Evolutionary conservation across 2,113 vertebrate species (phyloP).

Genomic region (Hystrix cristata): DNA sequence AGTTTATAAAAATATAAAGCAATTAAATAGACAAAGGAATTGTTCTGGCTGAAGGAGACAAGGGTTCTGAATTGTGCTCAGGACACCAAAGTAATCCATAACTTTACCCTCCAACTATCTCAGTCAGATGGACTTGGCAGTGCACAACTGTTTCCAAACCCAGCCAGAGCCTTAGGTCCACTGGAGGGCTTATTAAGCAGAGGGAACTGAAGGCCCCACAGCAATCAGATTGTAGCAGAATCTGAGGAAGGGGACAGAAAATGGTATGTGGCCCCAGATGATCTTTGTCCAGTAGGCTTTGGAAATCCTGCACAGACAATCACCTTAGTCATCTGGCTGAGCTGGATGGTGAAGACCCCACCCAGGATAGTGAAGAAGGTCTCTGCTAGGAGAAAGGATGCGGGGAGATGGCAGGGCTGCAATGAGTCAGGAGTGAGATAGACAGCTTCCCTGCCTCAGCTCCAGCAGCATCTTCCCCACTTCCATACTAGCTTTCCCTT

Average conservation of each 20-base stretch:
- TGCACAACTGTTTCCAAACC: not conserved
- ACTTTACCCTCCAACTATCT: not conserved
- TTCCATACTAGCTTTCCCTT: not conserved
- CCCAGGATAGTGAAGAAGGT: not conserved
- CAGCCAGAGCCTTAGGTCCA: not conserved
- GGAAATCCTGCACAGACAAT: not conserved
- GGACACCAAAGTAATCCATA: not conserved
- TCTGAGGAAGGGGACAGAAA: fast-evolving
- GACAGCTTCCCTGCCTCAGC: not conserved
- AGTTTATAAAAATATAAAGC: not conserved
- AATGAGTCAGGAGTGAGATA: not conserved
- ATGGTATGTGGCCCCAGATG: not conserved
- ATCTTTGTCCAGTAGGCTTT: not conserved
- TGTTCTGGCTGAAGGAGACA: not conserved
- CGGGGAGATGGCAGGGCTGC: not conserved
- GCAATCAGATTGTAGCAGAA: not conserved
- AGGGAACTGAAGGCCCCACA: not conserved
- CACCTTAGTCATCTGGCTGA: not conserved
- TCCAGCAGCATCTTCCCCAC: too few relatives aligned
- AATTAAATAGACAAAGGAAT: not conserved
- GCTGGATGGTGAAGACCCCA: not conserved
- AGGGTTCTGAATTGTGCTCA: not conserved
- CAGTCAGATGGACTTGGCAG: not conserved
- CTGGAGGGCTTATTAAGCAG: not conserved
- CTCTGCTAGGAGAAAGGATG: not conserved